Conservation (phyloP, 2,113 vertebrate species). For the Alligator mississippiensis region DNA sequence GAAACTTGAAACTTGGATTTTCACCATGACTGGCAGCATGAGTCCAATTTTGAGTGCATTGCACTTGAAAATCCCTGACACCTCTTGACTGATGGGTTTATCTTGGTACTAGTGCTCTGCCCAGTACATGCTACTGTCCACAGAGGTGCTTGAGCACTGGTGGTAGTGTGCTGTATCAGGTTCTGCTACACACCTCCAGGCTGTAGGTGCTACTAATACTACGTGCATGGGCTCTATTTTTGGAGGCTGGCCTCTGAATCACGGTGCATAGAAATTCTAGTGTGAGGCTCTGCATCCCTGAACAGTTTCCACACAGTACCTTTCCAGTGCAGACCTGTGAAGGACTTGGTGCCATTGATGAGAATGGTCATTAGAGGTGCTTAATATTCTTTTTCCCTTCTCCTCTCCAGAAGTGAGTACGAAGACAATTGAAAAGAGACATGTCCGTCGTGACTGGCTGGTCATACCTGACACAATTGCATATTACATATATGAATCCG, state of each 20-base stretch:
- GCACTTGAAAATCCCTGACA: neutral
- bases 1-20: neutral
- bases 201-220: neutral
- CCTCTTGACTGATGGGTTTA: neutral
- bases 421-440: conserved; percentile 56
- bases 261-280: neutral
- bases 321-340: neutral
- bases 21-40: rapidly evolving
- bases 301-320: neutral
- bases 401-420: conserved; percentile 65
- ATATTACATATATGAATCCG: conserved; percentile 33
- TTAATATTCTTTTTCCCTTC: neutral
- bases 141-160: neutral
- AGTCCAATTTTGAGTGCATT: neutral
- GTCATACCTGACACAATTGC: conserved; percentile 52
- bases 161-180: neutral
- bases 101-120: neutral
- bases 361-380: neutral
- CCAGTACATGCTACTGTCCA: neutral
- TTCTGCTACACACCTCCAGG: neutral
- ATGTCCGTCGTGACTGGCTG: conserved; percentile 63
- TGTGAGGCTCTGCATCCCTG: neutral
- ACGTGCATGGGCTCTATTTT: neutral
- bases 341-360: neutral
- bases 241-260: neutral